These are phyloP conservation scores for Atopsyche davidsoni DNA, from an alignment of 1,140 invertebrate genomes.

Conservation along the genomic window DNA sequence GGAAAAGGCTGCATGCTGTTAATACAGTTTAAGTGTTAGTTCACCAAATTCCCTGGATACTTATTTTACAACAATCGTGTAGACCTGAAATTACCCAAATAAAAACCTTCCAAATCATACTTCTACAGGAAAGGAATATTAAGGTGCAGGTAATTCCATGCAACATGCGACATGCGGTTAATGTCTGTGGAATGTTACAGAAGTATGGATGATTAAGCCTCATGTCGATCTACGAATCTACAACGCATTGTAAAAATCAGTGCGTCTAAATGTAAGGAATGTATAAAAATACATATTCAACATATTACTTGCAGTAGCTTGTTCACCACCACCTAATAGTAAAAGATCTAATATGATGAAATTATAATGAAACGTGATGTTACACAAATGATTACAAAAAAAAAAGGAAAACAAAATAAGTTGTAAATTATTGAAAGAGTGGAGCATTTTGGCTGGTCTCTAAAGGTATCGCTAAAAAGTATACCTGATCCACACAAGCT, in stretches of 20 bases:
- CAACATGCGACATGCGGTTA: slow-evolving; percentile 20
- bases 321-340: too few species aligned
- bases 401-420: not conserved
- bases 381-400: not conserved
- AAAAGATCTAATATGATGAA: too few species aligned
- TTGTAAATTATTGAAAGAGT: not conserved
- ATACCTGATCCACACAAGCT: slow-evolving; percentile 21
- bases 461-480: slow-evolving; percentile 16
- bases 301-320: too few species aligned
- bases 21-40: slow-evolving; percentile 1
- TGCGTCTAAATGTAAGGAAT: too few species aligned
- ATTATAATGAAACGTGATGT: not conserved
- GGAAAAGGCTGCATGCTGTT: not conserved
- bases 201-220: too few species aligned
- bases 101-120: not conserved
- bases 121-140: not conserved
- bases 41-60: too few species aligned
- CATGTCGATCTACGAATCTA: too few species aligned
- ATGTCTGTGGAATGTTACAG: slow-evolving; percentile 3
- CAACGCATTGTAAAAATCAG: too few species aligned
- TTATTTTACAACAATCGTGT: too few species aligned
- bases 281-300: too few species aligned
- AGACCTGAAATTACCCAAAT: not conserved
- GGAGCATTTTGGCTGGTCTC: slow-evolving; percentile 21
- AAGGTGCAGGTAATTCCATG: slow-evolving; percentile 2